Evolutionary conservation across 1,140 invertebrate species (phyloP).

Genomic region (Portunus trituberculatus): DNA sequence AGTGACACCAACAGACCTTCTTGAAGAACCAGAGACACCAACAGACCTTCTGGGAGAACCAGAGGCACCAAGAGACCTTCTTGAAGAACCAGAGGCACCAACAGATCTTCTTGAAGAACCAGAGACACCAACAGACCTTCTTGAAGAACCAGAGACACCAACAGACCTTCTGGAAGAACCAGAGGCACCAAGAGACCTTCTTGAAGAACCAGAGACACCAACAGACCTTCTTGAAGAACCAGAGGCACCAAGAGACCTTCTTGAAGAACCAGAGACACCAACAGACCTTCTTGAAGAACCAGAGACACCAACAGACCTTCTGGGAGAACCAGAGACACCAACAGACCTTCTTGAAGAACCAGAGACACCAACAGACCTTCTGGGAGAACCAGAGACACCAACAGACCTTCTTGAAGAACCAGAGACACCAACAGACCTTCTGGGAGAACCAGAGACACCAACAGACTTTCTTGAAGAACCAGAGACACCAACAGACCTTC

Average conservation of each 20-base stretch:
- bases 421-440: background rate
- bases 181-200: background rate
- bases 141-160: background rate
- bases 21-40: background rate
- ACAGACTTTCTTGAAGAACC: background rate
- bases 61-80: background rate
- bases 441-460: background rate
- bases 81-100: background rate
- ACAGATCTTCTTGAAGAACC: background rate
- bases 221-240: background rate
- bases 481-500: background rate
- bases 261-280: background rate
- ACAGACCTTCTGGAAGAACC: background rate
- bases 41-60: background rate
- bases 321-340: background rate
- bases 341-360: background rate
- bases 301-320: background rate
- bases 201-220: background rate
- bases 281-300: background rate
- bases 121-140: conserved; percentile 5
- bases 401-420: no score
- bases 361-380: no score
- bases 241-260: background rate
- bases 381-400: no score
- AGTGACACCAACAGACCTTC: background rate